These are phyloP conservation scores for Sardina pilchardus DNA, from an alignment of 2,113 vertebrate species.

Conservation along the genomic window DNA sequence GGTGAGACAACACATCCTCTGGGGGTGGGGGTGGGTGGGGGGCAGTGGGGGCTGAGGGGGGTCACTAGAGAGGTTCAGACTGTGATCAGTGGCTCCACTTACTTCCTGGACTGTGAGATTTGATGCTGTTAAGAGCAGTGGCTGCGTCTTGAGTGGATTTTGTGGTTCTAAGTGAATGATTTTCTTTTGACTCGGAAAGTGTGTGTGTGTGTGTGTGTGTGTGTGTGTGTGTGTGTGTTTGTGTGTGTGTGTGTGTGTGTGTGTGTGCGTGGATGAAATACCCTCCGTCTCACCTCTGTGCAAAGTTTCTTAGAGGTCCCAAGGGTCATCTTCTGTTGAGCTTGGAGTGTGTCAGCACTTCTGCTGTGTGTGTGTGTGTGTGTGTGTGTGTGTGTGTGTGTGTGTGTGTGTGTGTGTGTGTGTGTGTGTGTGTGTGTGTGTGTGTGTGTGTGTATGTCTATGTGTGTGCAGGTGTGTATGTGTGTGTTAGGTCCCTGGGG, in stretches of 20 bases:
- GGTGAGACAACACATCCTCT: slow-evolving; percentile 47
- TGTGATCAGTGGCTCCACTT: neutral
- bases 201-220: neutral
- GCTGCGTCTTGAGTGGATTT: too few relatives aligned
- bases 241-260: neutral
- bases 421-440: neutral
- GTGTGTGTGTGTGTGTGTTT: neutral
- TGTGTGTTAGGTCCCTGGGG: neutral
- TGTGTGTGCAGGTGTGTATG: too few relatives aligned
- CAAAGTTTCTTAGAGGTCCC: neutral
- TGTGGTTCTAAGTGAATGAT: neutral
- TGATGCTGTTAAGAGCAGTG: too few relatives aligned
- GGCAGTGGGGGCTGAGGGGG: too few relatives aligned
- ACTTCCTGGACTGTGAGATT: neutral
- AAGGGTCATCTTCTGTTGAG: neutral
- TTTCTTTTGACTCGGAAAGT: neutral
- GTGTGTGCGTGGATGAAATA: neutral
- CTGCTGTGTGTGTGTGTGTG: slow-evolving; percentile 45
- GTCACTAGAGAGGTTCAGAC: neutral
- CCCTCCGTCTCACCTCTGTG: neutral
- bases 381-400: neutral
- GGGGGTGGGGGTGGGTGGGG: neutral
- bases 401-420: slow-evolving; percentile 33
- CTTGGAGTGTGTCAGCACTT: slow-evolving; percentile 59
- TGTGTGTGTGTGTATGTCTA: neutral